Evolutionary conservation across 2,797 vertebrate species (phyloP).

Genomic region (Phataginus tetradactyla): DNA sequence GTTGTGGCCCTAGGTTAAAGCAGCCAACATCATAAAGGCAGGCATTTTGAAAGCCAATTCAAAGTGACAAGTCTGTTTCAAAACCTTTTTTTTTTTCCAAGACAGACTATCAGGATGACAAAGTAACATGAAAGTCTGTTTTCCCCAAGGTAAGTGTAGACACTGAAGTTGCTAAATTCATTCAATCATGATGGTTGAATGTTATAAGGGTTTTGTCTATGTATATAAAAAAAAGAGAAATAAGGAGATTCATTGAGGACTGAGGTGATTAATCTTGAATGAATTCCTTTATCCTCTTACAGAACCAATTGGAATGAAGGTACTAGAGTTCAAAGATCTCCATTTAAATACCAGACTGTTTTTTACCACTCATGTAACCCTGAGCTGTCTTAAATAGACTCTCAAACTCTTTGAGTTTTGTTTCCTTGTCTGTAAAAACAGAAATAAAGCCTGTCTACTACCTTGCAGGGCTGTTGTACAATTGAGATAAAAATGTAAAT

Average conservation of each 20-base stretch:
- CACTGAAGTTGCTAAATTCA: not conserved
- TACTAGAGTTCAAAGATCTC: not conserved
- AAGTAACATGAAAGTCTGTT: not conserved
- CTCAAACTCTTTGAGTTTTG: not conserved
- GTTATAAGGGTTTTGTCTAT: not conserved
- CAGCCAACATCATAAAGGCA: not conserved
- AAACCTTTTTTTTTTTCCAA: not conserved
- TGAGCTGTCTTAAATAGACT: not conserved
- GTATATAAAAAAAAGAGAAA: slow-evolving; percentile 4
- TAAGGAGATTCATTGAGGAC: not conserved
- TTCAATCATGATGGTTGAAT: not conserved
- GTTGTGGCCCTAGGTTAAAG: not conserved
- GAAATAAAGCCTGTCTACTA: not conserved
- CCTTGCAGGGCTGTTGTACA: not conserved
- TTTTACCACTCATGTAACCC: not conserved
- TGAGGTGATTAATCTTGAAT: not conserved
- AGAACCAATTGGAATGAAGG: not conserved
- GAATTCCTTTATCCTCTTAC: not conserved
- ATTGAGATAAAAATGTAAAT: not conserved
- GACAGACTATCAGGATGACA: not conserved
- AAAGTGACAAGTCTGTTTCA: not conserved
- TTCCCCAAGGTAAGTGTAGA: not conserved
- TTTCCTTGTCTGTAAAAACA: not conserved
- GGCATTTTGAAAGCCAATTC: not conserved
- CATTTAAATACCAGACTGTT: not conserved